phyloP scores from a whole-genome alignment of 2,797 vertebrate genomes.

The Xenopus petersii region DNA sequence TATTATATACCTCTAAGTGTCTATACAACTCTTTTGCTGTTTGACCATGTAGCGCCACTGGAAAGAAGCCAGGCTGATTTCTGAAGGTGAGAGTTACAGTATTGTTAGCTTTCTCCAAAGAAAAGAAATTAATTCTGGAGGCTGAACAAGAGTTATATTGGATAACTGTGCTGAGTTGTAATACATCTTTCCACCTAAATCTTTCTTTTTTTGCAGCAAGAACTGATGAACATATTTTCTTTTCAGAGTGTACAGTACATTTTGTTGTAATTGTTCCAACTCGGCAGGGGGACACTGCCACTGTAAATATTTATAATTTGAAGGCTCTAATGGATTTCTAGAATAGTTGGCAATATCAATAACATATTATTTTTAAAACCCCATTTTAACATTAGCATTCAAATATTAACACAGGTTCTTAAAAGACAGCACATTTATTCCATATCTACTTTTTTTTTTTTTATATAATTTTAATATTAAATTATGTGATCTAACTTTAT shows the following conservation, averaged over 20 bases:
- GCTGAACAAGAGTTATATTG: conserved; percentile 8
- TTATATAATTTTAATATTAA: too few species aligned
- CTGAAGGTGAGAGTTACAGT: background rate
- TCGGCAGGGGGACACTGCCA: conserved; percentile 1
- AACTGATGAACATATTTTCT: conserved; percentile 17
- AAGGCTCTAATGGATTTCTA: conserved; percentile 33
- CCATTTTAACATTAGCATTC: background rate
- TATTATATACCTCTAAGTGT: too few species aligned
- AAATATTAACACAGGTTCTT: background rate
- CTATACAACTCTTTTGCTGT: conserved; percentile 2
- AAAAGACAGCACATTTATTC: too few species aligned
- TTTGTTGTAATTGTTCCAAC: conserved; percentile 33
- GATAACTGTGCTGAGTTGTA: background rate
- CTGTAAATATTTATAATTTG: conserved; percentile 43
- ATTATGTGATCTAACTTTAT: too few species aligned
- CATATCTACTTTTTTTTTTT: too few species aligned
- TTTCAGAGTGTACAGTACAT: conserved; percentile 7
- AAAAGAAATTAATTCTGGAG: conserved; percentile 3
- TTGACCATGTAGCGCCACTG: conserved; percentile 9
- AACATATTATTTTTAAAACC: conserved; percentile 32
- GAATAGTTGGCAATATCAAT: conserved; percentile 38
- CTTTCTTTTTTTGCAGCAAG: background rate
- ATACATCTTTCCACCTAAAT: background rate
- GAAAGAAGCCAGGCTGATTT: conserved; percentile 8
- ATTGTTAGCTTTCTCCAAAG: background rate